Evolutionary conservation across 2,113 vertebrate species (phyloP), one percentile per base, ranked within the genome.

Genomic region (Callopanchax toddi): DNA sequence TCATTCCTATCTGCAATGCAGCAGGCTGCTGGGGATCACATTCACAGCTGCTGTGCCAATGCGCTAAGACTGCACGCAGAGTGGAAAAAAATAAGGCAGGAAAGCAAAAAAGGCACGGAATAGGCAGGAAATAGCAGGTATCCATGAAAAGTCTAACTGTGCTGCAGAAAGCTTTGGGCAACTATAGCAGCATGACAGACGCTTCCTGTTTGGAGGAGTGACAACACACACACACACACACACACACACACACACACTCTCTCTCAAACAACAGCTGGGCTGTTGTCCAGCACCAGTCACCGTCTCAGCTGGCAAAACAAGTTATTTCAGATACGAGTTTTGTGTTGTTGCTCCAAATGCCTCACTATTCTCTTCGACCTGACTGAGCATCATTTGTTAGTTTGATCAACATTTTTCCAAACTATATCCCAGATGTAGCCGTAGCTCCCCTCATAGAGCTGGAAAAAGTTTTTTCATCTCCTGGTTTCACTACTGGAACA

Each of bases 1-100:
- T 88, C 83, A 76, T 71, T 71, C 75, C 71, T 81, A 87, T 89
- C 89, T 90, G 90, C 90, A 91, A 85, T 89, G 90, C 89, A 90
- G 87, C 83, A 90, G 79, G 68, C 82, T 77, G 76, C 77, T 39
- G 77, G 58, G 76, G 76, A 85, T 86, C 77, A 60, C 74, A 65
- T 77, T 82, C 78, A 75, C 66, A 60, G 80, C 6, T 77, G 62
- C 79, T 82, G 75, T 74, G 84, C 81, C 79, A 71, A 72, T 75
- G 85, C 63, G 69, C 74, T 73, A 61, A 64, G 75, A 32, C 68
- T 60, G 60, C 74, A 71, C 13, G 5, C 42, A 39, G 32, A 49
- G 68, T 42, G 59, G 43, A 60, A 63, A 48, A 57, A 66, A 76
- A 67, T 37, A 78, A 52, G 51, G 18, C 20, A 21, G 34, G 40